Evolutionary conservation across 2,888 invertebrate genomes (phyloP).

Genomic region (Andrena bicolor): DNA sequence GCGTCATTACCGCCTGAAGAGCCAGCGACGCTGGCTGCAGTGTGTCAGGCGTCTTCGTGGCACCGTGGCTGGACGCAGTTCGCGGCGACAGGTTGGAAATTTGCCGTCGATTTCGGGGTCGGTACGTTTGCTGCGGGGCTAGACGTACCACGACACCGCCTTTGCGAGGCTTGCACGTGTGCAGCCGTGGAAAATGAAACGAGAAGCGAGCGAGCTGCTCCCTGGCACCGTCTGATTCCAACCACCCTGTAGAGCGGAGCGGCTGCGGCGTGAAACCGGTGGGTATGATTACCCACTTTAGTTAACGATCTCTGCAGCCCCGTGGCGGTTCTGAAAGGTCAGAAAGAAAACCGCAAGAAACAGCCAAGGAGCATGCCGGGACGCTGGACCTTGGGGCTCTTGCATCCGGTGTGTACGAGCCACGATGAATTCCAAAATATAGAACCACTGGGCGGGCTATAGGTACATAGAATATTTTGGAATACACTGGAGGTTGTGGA

Average conservation of each 20-base stretch:
- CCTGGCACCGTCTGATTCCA: constrained; percentile 52
- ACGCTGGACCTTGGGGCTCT: constrained; percentile 36
- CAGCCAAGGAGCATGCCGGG: constrained; percentile 65
- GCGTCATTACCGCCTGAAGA: constrained; percentile 45
- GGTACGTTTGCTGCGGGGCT: constrained; percentile 31
- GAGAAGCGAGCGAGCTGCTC: neutral
- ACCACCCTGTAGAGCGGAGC: constrained; percentile 67
- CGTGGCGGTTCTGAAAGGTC: constrained; percentile 72
- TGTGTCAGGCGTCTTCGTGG: neutral
- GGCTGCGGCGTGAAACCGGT: constrained; percentile 80
- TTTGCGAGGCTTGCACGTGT: constrained; percentile 16
- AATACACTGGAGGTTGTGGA: too few species aligned
- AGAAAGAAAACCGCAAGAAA: constrained; percentile 79
- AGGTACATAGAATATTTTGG: neutral
- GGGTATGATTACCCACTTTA: constrained; percentile 82
- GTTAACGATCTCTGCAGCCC: constrained; percentile 79
- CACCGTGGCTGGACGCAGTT: neutral
- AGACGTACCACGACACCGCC: constrained; percentile 23
- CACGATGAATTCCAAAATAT: constrained; percentile 23
- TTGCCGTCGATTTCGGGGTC: neutral
- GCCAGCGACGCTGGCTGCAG: constrained; percentile 10
- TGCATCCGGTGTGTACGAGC: constrained; percentile 29
- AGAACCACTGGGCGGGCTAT: neutral
- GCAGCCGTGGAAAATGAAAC: constrained; percentile 24
- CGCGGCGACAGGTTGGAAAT: constrained; percentile 23